Percentiles rank a stretch among this genome's conserved stretches.
Evolutionary conservation across 2,888 invertebrate species (phyloP).

Genomic region (Caenorhabditis parvicauda): DNA sequence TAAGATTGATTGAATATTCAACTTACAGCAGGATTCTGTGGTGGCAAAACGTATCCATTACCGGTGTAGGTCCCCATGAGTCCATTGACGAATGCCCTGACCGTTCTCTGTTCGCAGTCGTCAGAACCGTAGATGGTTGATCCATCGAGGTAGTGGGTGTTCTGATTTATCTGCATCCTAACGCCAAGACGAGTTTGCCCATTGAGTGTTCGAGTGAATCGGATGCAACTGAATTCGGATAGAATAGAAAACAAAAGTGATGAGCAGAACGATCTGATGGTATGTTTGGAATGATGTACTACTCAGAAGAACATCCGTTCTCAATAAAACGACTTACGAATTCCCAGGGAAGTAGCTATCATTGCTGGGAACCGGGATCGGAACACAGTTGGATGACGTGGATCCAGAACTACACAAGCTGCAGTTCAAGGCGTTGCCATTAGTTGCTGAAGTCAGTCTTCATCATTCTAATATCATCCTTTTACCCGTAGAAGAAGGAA

Average conservation of each 20-base stretch:
- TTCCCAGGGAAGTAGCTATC: slow-evolving; percentile 28
- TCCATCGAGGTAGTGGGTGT: slow-evolving; percentile 76
- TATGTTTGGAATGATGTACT: background rate
- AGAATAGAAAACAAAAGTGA: background rate
- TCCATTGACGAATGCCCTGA: slow-evolving; percentile 72
- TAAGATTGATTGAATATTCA: background rate
- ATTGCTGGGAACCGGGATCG: slow-evolving; percentile 73
- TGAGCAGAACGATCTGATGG: background rate
- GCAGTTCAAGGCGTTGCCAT: slow-evolving; percentile 44
- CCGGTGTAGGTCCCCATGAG: slow-evolving; percentile 18
- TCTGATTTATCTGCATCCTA: slow-evolving; percentile 64
- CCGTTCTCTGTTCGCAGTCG: slow-evolving; percentile 75
- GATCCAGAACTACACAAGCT: slow-evolving; percentile 78
- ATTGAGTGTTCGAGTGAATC: slow-evolving; percentile 87
- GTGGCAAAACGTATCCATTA: slow-evolving; percentile 33
- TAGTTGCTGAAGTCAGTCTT: slow-evolving; percentile 12
- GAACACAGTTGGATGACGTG: slow-evolving; percentile 83
- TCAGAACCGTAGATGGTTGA: slow-evolving; percentile 89
- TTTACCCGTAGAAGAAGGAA: slow-evolving; percentile 71
- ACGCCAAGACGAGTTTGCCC: slow-evolving; percentile 77
- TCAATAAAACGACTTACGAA: no score
- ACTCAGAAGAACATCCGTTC: no score
- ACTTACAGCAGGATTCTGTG: slow-evolving; percentile 24
- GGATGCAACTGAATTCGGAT: slow-evolving; percentile 72
- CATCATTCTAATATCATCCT: slow-evolving; percentile 6